Base-by-base conservation (phyloP, 1,140 invertebrate genomes). In the Lasioglossum albipes region DNA sequence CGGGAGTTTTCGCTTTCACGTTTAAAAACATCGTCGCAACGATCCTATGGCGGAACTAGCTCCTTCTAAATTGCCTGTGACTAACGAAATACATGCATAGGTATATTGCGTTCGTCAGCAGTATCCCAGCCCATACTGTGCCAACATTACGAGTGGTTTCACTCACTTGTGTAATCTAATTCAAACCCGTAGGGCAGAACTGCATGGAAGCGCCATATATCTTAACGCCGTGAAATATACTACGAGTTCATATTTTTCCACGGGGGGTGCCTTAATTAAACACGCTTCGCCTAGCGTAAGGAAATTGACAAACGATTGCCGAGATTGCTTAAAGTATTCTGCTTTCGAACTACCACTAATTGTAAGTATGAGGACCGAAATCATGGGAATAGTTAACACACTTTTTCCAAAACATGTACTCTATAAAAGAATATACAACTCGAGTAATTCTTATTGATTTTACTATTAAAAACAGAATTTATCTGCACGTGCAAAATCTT, bases 101-200 rank as follows among this genome's bases (percentile, higher is more conserved):
- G n/a, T 59, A 10, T 61, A 64, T 65, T n/a, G 45, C 45, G 67
- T 69, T 52, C 45, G 67, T 69, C 67, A 52, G 67, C 67, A 31
- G 22, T 52, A 52, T 69, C 31, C 22, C 67, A 16, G 22, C 22
- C 45, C 45, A 31, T 69, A 69, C 22, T 52, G 45, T 27, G 36
- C 27, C 22, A 69, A 69, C 45, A 52, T 69, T 69, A 52, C 67
- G 45, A 69, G 67, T 52, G 22, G 67, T 52, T 69, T 69, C 45
- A 31, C 67, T 52, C 67, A 31, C 45, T 69, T 16, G 67, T 27
- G 67, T 52, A 69, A 69, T 69, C 67, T 69, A 69, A 69, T 69
- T 69, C 67, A 69, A 69, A 52, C 45, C 45, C 6, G 45, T 52
- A 52, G 22, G 45, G 67, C 22, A 18, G 45, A 69, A 69, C 52